These are phyloP conservation scores for Tenebrio molitor DNA, from an alignment of 1,140 invertebrate genomes.

Conservation along the genomic window DNA sequence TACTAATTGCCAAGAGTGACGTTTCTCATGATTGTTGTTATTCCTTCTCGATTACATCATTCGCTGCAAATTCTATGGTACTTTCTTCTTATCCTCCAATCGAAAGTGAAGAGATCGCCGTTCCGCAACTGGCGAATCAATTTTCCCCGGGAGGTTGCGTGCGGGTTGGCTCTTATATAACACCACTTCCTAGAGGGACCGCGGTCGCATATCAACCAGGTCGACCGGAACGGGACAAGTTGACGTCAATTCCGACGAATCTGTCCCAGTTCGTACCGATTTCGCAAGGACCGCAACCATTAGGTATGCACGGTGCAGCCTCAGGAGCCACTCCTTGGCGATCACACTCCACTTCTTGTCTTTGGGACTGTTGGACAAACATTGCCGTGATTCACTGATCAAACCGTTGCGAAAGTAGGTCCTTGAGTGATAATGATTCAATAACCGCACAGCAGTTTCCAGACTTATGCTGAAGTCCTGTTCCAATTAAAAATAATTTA, in stretches of 20 bases:
- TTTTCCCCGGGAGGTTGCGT: neutral
- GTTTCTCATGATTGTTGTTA: slow-evolving; percentile 26
- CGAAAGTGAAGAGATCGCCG: slow-evolving; percentile 5
- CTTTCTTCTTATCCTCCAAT: slow-evolving; percentile 5
- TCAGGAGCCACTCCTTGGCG: slow-evolving; percentile 16
- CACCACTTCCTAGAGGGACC: neutral
- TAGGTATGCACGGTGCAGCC: slow-evolving; percentile 19
- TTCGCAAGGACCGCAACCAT: slow-evolving; percentile 17
- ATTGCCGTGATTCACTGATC: neutral
- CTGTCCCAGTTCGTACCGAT: too few species aligned
- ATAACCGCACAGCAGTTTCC: slow-evolving; percentile 22
- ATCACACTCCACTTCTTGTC: too few species aligned
- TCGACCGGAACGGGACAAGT: too few species aligned
- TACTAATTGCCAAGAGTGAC: neutral
- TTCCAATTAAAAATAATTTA: slow-evolving; percentile 15
- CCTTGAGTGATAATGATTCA: slow-evolving; percentile 35
- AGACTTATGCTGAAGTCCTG: slow-evolving; percentile 4
- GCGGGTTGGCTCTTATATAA: neutral
- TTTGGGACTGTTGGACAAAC: neutral
- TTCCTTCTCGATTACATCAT: neutral
- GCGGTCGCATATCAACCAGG: too few species aligned
- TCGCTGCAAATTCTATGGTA: slow-evolving; percentile 1
- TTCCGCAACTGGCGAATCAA: slow-evolving; percentile 14
- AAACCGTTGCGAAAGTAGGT: slow-evolving; percentile 18
- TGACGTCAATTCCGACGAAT: neutral